Evolutionary conservation across 2,888 invertebrate genomes (phyloP).

Genomic region (Protonemura montana): DNA sequence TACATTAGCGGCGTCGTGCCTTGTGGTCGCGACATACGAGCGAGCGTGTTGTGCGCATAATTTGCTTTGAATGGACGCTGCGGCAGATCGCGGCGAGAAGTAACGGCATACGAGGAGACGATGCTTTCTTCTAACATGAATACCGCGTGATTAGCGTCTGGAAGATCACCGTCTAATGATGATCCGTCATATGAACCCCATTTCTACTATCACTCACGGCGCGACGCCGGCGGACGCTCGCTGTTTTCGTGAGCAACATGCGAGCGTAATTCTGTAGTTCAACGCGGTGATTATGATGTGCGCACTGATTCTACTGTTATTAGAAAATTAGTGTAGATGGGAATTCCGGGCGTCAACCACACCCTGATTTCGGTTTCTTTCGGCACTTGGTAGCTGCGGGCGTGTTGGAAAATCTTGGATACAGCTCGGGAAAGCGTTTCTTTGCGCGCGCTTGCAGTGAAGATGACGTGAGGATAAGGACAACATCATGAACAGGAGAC

Average conservation of each 20-base stretch:
- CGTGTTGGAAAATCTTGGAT: no score
- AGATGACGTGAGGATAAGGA: background rate
- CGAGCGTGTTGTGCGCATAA: background rate
- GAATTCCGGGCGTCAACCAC: no score
- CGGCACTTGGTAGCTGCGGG: no score
- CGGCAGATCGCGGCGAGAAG: background rate
- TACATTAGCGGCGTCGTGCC: background rate
- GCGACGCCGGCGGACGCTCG: background rate
- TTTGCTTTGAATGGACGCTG: background rate
- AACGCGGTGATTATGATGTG: no score
- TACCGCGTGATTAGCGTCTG: background rate
- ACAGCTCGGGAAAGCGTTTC: background rate
- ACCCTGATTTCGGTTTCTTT: no score
- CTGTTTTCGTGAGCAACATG: background rate
- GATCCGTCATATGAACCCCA: background rate
- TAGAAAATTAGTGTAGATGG: no score
- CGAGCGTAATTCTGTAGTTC: background rate
- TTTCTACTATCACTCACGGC: no score
- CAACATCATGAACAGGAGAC: background rate
- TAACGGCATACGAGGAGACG: background rate
- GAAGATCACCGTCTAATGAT: constrained; percentile 1
- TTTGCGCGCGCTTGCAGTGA: background rate
- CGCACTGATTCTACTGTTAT: no score
- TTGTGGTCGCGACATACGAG: background rate
- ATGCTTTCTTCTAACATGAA: background rate